Evolutionary conservation across 2,888 invertebrate genomes (phyloP).

Genomic region (Aleiodes leptofemur): DNA sequence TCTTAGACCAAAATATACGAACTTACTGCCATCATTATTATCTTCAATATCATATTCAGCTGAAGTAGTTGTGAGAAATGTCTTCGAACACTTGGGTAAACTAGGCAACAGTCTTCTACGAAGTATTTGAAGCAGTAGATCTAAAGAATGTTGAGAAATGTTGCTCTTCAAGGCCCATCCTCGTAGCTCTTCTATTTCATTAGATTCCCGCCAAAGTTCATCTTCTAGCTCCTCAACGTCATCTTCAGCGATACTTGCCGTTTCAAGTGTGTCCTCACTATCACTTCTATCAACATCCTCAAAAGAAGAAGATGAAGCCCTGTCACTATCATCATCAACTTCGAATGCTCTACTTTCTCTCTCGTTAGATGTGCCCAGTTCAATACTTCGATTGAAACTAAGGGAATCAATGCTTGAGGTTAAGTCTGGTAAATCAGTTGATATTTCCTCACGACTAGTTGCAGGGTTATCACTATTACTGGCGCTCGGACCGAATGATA

Average conservation of each 20-base stretch:
- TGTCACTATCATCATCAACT: no score
- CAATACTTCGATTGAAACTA: no score
- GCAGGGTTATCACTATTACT: no score
- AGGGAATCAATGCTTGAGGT: no score
- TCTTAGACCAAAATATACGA: slow-evolving; percentile 43
- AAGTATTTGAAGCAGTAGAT: slow-evolving; percentile 43
- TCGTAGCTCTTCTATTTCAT: slow-evolving; percentile 42
- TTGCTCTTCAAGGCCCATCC: slow-evolving; percentile 42
- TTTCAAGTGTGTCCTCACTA: neutral
- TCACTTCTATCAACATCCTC: neutral
- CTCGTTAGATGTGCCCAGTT: no score
- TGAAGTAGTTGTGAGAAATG: slow-evolving; percentile 38
- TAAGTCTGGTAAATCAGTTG: no score
- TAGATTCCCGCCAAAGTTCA: neutral
- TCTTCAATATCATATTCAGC: slow-evolving; percentile 39
- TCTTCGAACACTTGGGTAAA: slow-evolving; percentile 42
- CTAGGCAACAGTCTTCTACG: slow-evolving; percentile 43
- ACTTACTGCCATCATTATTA: slow-evolving; percentile 32
- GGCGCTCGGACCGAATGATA: no score
- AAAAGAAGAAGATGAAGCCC: no score
- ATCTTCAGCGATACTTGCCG: slow-evolving; percentile 6
- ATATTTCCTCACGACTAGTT: no score
- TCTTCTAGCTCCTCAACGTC: neutral
- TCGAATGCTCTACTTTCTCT: no score
- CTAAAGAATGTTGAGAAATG: slow-evolving; percentile 11